Evolutionary conservation across 1,140 invertebrate species (phyloP).

Genomic region (Aporrectodea caliginosa): DNA sequence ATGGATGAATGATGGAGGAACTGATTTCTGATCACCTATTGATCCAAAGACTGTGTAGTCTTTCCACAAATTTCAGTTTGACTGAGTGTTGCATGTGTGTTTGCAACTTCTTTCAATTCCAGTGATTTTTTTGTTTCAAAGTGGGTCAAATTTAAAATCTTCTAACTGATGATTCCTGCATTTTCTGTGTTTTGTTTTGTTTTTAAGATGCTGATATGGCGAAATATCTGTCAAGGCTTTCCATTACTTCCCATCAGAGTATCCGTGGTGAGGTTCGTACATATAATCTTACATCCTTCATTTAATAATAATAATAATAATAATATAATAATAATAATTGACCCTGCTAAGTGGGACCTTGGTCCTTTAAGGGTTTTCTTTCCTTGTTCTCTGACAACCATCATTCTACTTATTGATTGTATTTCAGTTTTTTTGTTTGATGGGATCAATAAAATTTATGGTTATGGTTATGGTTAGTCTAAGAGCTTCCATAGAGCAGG

Average conservation of each 20-base stretch:
- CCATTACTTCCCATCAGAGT: background rate
- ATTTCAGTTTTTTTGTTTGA: background rate
- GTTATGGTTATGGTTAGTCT: too few relatives aligned
- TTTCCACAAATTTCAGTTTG: too few relatives aligned
- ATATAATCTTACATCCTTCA: background rate
- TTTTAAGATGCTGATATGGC: background rate
- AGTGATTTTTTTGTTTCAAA: background rate
- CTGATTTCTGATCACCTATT: background rate
- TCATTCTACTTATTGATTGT: background rate
- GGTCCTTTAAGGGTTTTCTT: background rate
- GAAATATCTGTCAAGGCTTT: background rate
- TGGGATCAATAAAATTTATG: too few relatives aligned
- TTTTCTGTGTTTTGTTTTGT: background rate
- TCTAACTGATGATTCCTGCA: background rate
- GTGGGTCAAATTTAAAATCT: background rate
- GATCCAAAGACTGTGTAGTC: too few relatives aligned
- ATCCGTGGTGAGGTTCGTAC: background rate
- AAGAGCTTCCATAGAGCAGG: too few relatives aligned
- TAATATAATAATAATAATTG: background rate
- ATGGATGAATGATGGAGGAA: background rate
- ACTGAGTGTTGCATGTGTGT: background rate
- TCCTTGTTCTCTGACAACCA: background rate
- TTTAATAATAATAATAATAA: background rate
- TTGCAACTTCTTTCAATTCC: too few relatives aligned
- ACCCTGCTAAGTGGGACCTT: background rate